Evolutionary conservation across 2,797 vertebrate genomes (phyloP), one percentile per base, ranked within the genome.

Genomic region (Mastacembelus armatus): DNA sequence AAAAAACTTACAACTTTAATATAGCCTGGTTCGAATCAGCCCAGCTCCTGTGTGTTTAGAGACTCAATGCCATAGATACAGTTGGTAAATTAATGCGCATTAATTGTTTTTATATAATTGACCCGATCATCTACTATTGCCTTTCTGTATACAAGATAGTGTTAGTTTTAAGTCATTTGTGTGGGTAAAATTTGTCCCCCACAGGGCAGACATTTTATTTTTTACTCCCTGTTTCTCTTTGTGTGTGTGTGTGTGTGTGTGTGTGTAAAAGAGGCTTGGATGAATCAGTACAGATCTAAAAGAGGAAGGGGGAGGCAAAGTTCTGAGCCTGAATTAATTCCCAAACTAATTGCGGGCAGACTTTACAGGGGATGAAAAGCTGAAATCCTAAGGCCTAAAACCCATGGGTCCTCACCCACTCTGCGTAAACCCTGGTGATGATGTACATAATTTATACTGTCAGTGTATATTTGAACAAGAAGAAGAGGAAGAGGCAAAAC

Each of bases 371-470:
- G 85, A 91, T 91, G 81, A 91, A 77, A 89, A 85, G 77, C 85
- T 81, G 50, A 89, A 91, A 90, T 91, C 85, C 79, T 74, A 51
- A 76, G 69, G 85, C 79, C 82, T 80, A 84, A 86, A 89, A 71
- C 83, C 71, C 86, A 69, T 44, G 78, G 72, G 88, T 66, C 66
- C 58, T 75, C 77, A 83, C 75, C 78, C 75, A 71, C 84, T 78
- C 68, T 74, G 63, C 69, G 80, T 87, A 78, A 88, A 88, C 80
- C 68, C 77, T 65, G 71, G 61, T 72, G 74, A 80, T 83, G 77
- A 92, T 87, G 89, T 91, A 80, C 89, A 91, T 93, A 86, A 93
- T 93, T 91, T 88, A 91, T 89, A 85, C 82, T 85, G 86, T 88
- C 85, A 84, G 86, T 81, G 78, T 89, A 76, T 83, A 81, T 86